These are phyloP conservation scores for Temnopleurus reevesii DNA, from an alignment of 53 echinoderm and acorn worm genomes.

Conservation along the genomic window DNA sequence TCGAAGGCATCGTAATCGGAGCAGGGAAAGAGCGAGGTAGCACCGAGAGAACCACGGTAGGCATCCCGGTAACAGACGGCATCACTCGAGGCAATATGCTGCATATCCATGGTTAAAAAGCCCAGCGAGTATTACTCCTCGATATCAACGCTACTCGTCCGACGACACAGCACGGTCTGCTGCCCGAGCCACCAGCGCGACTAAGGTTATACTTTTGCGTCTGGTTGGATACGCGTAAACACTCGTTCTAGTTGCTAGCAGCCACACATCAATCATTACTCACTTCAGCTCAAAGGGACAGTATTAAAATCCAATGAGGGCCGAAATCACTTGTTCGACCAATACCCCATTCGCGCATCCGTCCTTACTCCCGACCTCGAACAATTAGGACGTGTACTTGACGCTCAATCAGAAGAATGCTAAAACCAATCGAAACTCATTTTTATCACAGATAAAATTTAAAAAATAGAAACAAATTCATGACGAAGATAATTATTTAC, in stretches of 20 bases:
- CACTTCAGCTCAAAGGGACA: constrained; percentile 85
- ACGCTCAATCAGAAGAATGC: neutral
- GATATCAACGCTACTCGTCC: constrained; percentile 36
- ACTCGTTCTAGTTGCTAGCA: constrained; percentile 87
- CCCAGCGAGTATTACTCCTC: neutral
- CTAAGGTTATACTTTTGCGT: constrained; percentile 62
- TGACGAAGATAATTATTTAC: neutral
- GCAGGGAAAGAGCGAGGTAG: constrained; percentile 55
- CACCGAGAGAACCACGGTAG: constrained; percentile 49
- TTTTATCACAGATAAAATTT: neutral
- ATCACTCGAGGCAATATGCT: constrained; percentile 45
- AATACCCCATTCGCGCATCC: constrained; percentile 55
- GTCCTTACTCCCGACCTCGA: constrained; percentile 15
- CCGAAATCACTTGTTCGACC: constrained; percentile 93
- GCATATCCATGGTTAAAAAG: constrained; percentile 56
- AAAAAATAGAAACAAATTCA: neutral
- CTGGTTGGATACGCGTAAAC: constrained; percentile 97
- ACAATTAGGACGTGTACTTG: constrained; percentile 5
- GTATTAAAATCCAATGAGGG: constrained; percentile 99
- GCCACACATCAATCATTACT: constrained; percentile 98
- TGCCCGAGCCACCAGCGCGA: constrained; percentile 47
- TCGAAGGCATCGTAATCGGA: constrained; percentile 55
- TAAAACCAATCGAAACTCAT: neutral
- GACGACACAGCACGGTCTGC: constrained; percentile 53
- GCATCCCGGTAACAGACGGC: constrained; percentile 44